Conservation (phyloP, 2,797 vertebrate genomes). For the Amphiprion clarkii region DNA sequence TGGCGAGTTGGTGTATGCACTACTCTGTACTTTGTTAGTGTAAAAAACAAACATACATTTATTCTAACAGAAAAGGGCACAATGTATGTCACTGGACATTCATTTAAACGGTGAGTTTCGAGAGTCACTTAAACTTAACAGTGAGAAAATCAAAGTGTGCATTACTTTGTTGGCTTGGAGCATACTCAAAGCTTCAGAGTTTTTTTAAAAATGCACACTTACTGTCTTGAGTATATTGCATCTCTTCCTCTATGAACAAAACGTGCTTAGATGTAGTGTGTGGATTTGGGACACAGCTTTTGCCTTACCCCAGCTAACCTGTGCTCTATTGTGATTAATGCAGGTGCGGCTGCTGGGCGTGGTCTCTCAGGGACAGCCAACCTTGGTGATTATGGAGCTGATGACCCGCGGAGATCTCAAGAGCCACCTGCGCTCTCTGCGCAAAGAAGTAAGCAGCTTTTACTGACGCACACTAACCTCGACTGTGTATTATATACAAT, state of each 20-base stretch:
- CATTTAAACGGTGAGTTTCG: background rate
- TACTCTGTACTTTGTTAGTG: background rate
- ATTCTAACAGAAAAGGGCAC: background rate
- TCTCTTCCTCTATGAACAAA: background rate
- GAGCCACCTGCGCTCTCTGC: slow-evolving; percentile 95
- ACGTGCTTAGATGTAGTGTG: background rate
- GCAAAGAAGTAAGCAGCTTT: slow-evolving; percentile 90
- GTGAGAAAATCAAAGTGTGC: background rate
- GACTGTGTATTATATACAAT: background rate
- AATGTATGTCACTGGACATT: background rate
- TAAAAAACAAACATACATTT: too few species aligned
- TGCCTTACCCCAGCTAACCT: slow-evolving; percentile 16
- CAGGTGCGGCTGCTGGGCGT: slow-evolving; percentile 97
- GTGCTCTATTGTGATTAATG: slow-evolving; percentile 57
- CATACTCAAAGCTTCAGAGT: background rate
- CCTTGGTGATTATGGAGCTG: slow-evolving; percentile 98
- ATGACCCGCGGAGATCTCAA: slow-evolving; percentile 99
- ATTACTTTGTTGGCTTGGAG: background rate
- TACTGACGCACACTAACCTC: background rate
- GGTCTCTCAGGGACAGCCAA: slow-evolving; percentile 98
- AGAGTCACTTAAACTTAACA: background rate
- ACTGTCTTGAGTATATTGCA: background rate
- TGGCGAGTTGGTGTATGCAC: too few species aligned
- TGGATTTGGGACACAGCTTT: slow-evolving; percentile 5
- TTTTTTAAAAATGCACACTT: background rate